Conservation (phyloP, 2,888 invertebrate genomes). For the Punctoribates punctum region DNA sequence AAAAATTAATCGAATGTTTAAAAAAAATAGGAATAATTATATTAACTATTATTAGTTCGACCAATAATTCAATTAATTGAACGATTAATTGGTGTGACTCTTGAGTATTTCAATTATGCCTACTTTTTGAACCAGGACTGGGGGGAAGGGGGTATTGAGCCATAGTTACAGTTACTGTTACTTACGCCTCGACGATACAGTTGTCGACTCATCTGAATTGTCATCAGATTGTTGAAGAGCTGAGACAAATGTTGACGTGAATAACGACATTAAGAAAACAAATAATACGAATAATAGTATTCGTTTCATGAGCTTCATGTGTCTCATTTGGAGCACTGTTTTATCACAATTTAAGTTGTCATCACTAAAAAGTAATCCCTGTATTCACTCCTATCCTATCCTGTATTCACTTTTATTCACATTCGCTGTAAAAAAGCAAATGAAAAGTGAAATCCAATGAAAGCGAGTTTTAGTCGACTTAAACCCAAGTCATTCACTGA, state of each 20-base stretch:
- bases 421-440: too few species aligned
- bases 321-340: not conserved
- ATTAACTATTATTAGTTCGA: too few species aligned
- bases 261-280: constrained; percentile 13
- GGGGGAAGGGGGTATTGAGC: not conserved
- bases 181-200: constrained; percentile 7
- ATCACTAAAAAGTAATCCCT: not conserved
- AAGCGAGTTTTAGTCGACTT: not conserved
- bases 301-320: too few species aligned
- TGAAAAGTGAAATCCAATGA: not conserved
- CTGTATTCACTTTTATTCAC: too few species aligned
- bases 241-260: constrained; percentile 4
- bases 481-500: not conserved
- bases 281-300: constrained; percentile 15
- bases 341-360: constrained; percentile 27
- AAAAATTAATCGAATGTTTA: too few species aligned
- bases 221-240: constrained; percentile 24
- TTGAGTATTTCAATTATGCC: too few species aligned
- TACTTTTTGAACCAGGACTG: too few species aligned
- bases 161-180: constrained; percentile 6
- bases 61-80: too few species aligned
- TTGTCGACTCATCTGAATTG: constrained; percentile 3
- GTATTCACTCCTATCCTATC: not conserved
- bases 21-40: too few species aligned
- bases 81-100: too few species aligned